Base-by-base conservation (phyloP, 2,113 vertebrate genomes). In the Hydropotes inermis region DNA sequence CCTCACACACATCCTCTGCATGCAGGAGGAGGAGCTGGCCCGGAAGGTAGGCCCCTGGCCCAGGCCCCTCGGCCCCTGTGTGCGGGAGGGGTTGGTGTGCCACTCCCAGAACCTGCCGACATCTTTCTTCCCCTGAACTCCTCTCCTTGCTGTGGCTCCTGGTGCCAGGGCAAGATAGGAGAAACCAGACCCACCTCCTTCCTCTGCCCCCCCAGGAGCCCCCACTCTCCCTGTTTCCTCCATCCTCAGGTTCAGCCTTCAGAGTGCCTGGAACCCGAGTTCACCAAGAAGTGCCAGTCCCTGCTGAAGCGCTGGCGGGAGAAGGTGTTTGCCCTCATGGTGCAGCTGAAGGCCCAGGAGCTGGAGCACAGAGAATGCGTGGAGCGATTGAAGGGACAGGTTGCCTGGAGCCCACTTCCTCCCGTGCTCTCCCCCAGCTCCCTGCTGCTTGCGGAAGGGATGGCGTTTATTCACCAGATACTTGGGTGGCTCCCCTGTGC, bases 311-410 rank as follows among this genome's bases (percentile, higher is more conserved):
- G 96, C 19, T 99, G 98, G 98, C 98, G 98, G 57, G 98, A 99
- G 92, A 99, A 99, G 90, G 98, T 99, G n/a, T 99, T 98, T 74
- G 85, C 96, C 23, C 98, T 99, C 23, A 96, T 98, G 98, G 98
- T 99, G 33, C 98, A 99, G 97, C 98, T 99, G 11, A 98, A 98
- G 91, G 93, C 98, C 15, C 98, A 99, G 94, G 98, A 99, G 30
- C 97, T 99, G 79, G 92, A 98, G 76, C 98, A 98, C 36, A 87
- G 89, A 27, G 84, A 92, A 1, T 43, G 58, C 5, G 33, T 61
- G 52, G 57, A 90, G 28, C 78, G 36, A 60, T 97, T 98, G 79
- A 97, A 91, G 57, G 95, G 92, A 50, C 98, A 98, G 98, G 98
- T 99, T 15, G 11, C 91, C 67, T 27, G 74, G 70, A 30, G 7